Evolutionary conservation across 2,797 vertebrate species (phyloP), one percentile per base, ranked within the genome.

Genomic region (Simalia tracyae): DNA sequence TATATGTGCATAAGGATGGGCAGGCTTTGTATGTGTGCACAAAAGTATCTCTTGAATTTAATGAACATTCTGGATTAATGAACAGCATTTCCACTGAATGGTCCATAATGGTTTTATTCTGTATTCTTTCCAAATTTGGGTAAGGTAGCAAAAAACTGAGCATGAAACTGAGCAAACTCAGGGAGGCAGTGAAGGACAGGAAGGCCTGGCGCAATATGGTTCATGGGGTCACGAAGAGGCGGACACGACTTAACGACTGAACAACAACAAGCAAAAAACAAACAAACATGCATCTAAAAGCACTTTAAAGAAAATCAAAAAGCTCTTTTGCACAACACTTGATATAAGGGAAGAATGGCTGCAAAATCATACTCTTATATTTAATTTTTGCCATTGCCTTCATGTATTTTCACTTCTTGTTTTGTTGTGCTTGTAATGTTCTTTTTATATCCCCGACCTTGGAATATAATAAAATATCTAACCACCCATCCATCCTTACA

Each of bases 41-140:
- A 60, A 60, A 14, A 14, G 12, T 60, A 60, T 60, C 59, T 60
- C 59, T 22, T 60, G 59, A 60, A 60, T 4, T 59, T 17, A 60
- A 60, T 15, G 14, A 15, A 19, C 59, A 60, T 5, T 60, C 17
- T 60, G 15, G 59, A 60, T 60, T 19, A 60, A 60, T 60, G 59
- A 60, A 60, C 59, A 60, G 59, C 59, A 5, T 17, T 60, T 60
- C 17, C 59, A 60, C 59, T 60, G 59, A 19, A 22, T 60, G 5
- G 5, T 68, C n/a, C 66, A 68, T 31, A 68, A 76, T 76, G 72
- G 8, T 76, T 26, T 85, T 59, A 36, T 87, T 68, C 15, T 86
- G 36, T 92, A 95, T 88, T 36, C 17, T 66, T 84, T 36, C 88
- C 87, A 89, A 68, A 0, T 91, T 84, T 57, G 61, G 46, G 2